phyloP scores from a whole-genome alignment of 1,140 invertebrate species.

The Drosophila busckii region DNA sequence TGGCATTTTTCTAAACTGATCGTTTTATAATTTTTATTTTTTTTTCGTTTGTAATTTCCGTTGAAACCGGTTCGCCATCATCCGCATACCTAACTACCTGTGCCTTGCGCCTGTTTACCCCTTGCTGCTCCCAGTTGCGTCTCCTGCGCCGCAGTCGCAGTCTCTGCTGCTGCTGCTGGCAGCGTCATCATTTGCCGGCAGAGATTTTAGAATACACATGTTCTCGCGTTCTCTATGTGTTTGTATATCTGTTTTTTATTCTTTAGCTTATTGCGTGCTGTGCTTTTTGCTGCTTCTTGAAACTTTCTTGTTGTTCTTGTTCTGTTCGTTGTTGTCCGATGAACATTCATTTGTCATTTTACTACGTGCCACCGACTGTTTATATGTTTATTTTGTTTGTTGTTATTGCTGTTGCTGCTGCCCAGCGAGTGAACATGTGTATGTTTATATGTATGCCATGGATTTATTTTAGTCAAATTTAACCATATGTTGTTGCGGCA shows the following conservation, averaged over 20 bases:
- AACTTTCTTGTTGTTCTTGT: constrained; percentile 52
- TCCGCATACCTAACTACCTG: constrained; percentile 75
- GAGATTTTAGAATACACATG: constrained; percentile 62
- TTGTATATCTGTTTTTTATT: constrained; percentile 36
- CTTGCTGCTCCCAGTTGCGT: constrained; percentile 16
- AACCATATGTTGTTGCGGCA: constrained; percentile 68
- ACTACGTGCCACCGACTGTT: constrained; percentile 72
- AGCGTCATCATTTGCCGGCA: constrained; percentile 28
- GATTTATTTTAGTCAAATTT: constrained; percentile 69
- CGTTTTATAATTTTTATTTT: constrained; percentile 77
- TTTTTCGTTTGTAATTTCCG: constrained; percentile 78
- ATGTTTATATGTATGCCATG: constrained; percentile 51
- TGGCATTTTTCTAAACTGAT: constrained; percentile 71
- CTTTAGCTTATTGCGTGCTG: constrained; percentile 59
- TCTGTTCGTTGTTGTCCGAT: constrained; percentile 40
- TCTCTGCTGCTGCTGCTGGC: constrained; percentile 21
- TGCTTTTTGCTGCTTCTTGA: constrained; percentile 36
- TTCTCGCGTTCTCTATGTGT: background rate
- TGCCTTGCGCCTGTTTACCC: constrained; percentile 31
- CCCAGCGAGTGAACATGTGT: constrained; percentile 58
- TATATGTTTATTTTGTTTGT: constrained; percentile 62
- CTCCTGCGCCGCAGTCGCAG: constrained; percentile 13
- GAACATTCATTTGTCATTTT: constrained; percentile 76
- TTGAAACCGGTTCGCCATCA: constrained; percentile 78
- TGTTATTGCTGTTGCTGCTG: constrained; percentile 7